Evolutionary conservation across 2,113 vertebrate genomes (phyloP).

Genomic region (Gymnocephalus cernua): DNA sequence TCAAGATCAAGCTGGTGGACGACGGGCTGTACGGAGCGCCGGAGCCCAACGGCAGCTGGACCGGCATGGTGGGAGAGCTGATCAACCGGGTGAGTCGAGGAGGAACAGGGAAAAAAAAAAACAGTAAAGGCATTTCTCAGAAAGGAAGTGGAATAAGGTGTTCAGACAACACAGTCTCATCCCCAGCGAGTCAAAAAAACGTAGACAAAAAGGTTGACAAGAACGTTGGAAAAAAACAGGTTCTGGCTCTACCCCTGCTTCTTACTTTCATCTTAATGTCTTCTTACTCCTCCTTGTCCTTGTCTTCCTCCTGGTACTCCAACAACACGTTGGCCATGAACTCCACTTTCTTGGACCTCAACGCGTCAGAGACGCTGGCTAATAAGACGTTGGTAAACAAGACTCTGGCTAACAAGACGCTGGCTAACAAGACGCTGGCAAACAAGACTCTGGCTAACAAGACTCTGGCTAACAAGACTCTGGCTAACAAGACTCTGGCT

Average conservation of each 20-base stretch:
- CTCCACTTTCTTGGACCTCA: slow-evolving; percentile 89
- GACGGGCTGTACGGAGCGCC: slow-evolving; percentile 92
- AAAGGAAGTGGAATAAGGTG: too few relatives aligned
- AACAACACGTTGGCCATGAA: slow-evolving; percentile 93
- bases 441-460: slow-evolving; percentile 87
- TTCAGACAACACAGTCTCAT: background rate
- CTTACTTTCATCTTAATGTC: too few relatives aligned
- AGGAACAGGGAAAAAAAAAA: background rate
- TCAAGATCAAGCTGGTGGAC: slow-evolving; percentile 91
- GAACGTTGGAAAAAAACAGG: too few relatives aligned
- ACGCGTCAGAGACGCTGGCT: slow-evolving; percentile 87
- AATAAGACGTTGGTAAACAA: too few relatives aligned
- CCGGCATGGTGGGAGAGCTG: slow-evolving; percentile 95
- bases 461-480: too few relatives aligned
- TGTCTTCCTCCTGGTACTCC: slow-evolving; percentile 87
- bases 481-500: slow-evolving; percentile 85
- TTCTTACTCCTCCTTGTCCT: background rate
- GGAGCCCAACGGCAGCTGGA: slow-evolving; percentile 94
- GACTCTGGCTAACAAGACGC: too few relatives aligned
- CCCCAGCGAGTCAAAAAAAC: too few relatives aligned
- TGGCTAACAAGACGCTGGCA: slow-evolving; percentile 80
- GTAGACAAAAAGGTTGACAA: too few relatives aligned
- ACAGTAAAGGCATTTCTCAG: too few relatives aligned
- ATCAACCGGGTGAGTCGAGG: slow-evolving; percentile 88
- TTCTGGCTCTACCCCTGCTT: too few relatives aligned